Evolutionary conservation across 2,113 vertebrate genomes (phyloP).

Genomic region (Peucedramus taeniatus): DNA sequence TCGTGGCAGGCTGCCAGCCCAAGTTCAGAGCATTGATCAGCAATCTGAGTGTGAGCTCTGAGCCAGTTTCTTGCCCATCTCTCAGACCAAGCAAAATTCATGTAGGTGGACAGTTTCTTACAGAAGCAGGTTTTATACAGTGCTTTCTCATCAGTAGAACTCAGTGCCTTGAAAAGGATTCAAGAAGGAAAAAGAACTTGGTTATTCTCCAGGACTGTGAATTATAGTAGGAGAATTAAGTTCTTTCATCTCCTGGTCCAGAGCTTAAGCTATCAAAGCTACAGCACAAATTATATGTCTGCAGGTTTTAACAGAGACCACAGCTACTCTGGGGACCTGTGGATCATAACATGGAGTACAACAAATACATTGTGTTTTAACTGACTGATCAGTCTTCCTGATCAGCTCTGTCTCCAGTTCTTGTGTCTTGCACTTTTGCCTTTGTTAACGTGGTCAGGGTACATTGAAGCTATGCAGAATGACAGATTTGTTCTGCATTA

Average conservation of each 20-base stretch:
- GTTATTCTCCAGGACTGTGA: not conserved
- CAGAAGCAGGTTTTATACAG: not conserved
- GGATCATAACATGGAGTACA: not conserved
- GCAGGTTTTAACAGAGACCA: not conserved
- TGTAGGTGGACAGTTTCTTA: not conserved
- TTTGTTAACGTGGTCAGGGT: not conserved
- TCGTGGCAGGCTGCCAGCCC: not conserved
- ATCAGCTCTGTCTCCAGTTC: not conserved
- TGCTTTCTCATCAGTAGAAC: not conserved
- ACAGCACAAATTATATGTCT: not conserved
- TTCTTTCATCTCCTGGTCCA: not conserved
- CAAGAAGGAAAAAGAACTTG: not conserved
- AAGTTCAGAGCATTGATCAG: not conserved
- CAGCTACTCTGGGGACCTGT: not conserved
- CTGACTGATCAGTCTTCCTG: not conserved
- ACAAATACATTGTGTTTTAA: not conserved
- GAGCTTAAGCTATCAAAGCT: not conserved
- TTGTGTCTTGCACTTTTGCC: not conserved
- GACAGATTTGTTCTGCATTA: not conserved
- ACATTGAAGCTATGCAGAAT: not conserved
- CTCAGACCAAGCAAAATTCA: not conserved
- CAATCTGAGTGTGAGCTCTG: not conserved
- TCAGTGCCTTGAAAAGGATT: not conserved
- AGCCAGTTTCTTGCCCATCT: not conserved
- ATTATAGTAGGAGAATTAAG: not conserved